Evolutionary conservation across 2,113 vertebrate genomes (phyloP).

Genomic region (Erinaceus europaeus): DNA sequence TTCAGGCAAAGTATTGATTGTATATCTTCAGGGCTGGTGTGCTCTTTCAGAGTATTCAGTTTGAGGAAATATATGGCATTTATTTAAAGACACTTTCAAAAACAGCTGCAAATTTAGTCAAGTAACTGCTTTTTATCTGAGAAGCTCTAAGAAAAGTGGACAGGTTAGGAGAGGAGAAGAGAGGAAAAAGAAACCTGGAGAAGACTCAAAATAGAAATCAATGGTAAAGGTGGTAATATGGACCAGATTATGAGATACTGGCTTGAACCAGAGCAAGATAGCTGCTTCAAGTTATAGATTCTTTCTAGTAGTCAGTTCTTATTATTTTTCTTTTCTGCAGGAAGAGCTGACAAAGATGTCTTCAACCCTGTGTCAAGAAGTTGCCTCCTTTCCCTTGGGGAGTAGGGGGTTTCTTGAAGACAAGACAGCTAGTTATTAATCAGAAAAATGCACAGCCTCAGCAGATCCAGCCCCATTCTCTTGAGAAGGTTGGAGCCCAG

Average conservation of each 20-base stretch:
- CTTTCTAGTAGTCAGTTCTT: slow-evolving; percentile 54
- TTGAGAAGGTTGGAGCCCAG: background rate
- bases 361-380: slow-evolving; percentile 35
- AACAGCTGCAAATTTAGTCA: slow-evolving; percentile 39
- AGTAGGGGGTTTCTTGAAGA: background rate
- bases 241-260: slow-evolving; percentile 33
- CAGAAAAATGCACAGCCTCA: background rate
- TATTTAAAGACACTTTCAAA: slow-evolving; percentile 67
- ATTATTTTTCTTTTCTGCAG: slow-evolving; percentile 28
- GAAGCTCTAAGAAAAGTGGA: slow-evolving; percentile 62
- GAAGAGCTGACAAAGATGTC: slow-evolving; percentile 70
- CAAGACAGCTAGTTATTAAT: background rate
- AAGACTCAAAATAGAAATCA: slow-evolving; percentile 28
- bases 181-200: background rate
- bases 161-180: slow-evolving; percentile 30
- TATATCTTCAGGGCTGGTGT: slow-evolving; percentile 73
- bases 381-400: background rate
- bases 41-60: slow-evolving; percentile 61
- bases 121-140: slow-evolving; percentile 67
- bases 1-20: slow-evolving; percentile 81
- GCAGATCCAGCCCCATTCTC: background rate
- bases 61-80: slow-evolving; percentile 54
- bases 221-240: slow-evolving; percentile 65
- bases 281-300: slow-evolving; percentile 59
- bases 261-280: background rate